Evolutionary conservation across 1,140 invertebrate genomes (phyloP), one percentile per base, ranked within the genome.

Genomic region (Drosophila arizonae): DNA sequence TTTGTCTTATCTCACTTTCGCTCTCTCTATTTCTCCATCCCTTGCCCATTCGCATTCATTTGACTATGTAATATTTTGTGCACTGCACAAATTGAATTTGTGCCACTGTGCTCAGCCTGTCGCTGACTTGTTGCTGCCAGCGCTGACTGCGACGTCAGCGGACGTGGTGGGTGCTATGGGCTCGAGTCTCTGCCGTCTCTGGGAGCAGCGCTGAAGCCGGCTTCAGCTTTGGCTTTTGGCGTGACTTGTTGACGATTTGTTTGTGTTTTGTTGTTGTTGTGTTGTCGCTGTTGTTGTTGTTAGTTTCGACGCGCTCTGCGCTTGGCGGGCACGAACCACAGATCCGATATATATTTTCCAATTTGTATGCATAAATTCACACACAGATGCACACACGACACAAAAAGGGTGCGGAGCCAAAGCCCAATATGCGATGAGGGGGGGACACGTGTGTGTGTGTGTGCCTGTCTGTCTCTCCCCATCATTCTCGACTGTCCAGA

Each of bases 261-360:
- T 76, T 58, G 61, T 63, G 55, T 60, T 62, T 50, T 24, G 21
- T 56, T 56, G 69, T 64, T 68, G 56, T 88, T 87, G 84, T 76
- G 63, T 67, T 67, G 45, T 62, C 72, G 52, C 61, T 69, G 55
- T 60, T 62, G 41, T 60, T 62, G 41, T 61, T 50, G 69, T 64
- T 69, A 57, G 41, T 56, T 39, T 63, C 43, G 45, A 54, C 54
- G 28, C 66, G 63, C 68, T 66, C 76, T 86, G 70, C 74, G 77
- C 71, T 77, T 57, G 77, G 77, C 68, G 82, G 71, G 79, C 87
- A 90, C 87, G 87, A 90, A 90, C 77, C 87, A 90, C 87, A 90
- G 82, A 80, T 90, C 81, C 87, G 86, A 90, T 90, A 90, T 90
- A 90, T 90, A 90, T 86, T 90, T 90, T 84, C 82, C 79, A 88